Percentiles rank a stretch among this genome's conserved stretches.
Evolutionary conservation across 2,888 invertebrate species (phyloP).

Genomic region (Troglohyphantes excavatus): DNA sequence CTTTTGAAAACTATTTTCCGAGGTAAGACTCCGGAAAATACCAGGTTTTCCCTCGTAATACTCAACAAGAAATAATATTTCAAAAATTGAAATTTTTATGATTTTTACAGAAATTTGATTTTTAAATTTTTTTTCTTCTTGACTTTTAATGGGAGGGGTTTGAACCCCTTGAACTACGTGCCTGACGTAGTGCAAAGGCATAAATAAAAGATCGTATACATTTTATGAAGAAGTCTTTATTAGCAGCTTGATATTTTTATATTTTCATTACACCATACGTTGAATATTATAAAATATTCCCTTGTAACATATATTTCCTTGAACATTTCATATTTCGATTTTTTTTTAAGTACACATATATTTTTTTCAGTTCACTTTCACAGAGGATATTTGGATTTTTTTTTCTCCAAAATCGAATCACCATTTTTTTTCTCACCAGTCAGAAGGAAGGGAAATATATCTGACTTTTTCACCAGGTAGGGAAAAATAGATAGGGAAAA

Average conservation of each 20-base stretch:
- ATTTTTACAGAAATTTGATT: no score
- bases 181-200: background rate
- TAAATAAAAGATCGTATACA: background rate
- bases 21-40: no score
- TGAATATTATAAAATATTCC: conserved; percentile 37
- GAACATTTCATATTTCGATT: background rate
- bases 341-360: background rate
- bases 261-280: conserved; percentile 13
- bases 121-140: no score
- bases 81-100: background rate
- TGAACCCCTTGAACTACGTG: background rate
- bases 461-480: no score
- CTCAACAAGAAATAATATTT: background rate
- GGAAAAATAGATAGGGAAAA: background rate
- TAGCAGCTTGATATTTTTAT: conserved; percentile 36
- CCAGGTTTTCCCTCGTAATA: background rate
- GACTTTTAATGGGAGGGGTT: no score
- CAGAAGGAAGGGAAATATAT: background rate
- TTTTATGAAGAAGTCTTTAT: conserved; percentile 49
- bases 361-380: conserved; percentile 12
- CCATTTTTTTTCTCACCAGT: background rate
- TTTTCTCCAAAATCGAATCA: background rate
- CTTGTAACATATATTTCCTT: background rate
- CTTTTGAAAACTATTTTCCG: no score
- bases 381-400: background rate